Base-by-base conservation (phyloP, 2,113 vertebrate genomes). In the Sapayoa aenigma region DNA sequence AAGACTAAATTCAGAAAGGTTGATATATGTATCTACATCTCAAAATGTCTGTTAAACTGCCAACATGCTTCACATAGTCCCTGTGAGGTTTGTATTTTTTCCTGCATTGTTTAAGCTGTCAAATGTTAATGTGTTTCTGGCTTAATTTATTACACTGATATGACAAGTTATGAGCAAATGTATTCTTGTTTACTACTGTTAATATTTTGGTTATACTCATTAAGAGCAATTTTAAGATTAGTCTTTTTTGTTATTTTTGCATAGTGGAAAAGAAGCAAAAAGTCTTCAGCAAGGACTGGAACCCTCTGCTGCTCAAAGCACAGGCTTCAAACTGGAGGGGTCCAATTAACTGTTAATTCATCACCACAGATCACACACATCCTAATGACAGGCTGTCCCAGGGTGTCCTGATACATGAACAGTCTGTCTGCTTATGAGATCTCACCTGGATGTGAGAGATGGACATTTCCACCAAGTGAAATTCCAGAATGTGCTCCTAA, bases 201-300 rank as follows among this genome's bases (percentile, higher is more conserved):
- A 95, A 96, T 97, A 95, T 89, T 96, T 97, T 95, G 92, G 96
- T 96, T 97, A 96, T 96, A 95, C 93, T 97, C 94, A 97, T 97
- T 97, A 97, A 96, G 88, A 97, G 92, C 94, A 95, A 89, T 95
- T 95, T 92, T 95, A 96, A 96, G 96, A 97, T 97, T 97, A 96
- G 96, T 96, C 97, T 97, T 97, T 97, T 97, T 94, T 97, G 95
- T 93, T 94, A 96, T 95, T 96, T 94, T 94, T 92, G 63, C 94
- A 77, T 41, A 73, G 68, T 47, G 14, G 93, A 96, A 96, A 94
- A 79, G 93, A 78, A 84, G 79, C 75, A 89, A 95, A 95, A 95
- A 92, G 60, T 87, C 83, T 71, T 86, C 37, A 73, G 18, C 1
- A 1, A 88, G 85, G 80, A 84, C 39, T 63, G 66, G 35, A 59